A percentile compares a stretch with the other conserved stretches of the same genome.
These are phyloP conservation scores for Corythaixoides concolor DNA, from an alignment of 2,113 vertebrate species.

Conservation along the genomic window DNA sequence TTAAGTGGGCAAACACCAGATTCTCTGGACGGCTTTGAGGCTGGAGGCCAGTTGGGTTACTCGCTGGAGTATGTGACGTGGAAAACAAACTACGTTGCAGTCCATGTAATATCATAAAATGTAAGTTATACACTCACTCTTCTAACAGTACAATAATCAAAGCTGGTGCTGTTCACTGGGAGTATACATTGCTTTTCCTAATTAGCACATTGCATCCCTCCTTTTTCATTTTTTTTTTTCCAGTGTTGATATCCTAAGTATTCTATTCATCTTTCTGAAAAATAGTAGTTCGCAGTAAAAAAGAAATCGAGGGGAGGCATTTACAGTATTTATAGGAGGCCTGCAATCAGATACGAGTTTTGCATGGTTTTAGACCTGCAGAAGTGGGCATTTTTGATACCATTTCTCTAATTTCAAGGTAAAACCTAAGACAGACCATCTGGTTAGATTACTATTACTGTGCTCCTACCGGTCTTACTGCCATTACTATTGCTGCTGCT, in stretches of 20 bases:
- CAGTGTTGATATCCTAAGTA: not conserved
- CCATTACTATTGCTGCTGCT: not conserved
- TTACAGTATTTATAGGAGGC: not conserved
- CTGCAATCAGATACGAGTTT: not conserved
- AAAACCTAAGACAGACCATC: not conserved
- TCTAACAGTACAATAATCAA: not conserved
- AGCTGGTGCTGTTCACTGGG: not conserved
- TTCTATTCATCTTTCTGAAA: not conserved
- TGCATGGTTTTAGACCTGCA: not conserved
- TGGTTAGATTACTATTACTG: not conserved
- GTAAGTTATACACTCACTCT: not conserved
- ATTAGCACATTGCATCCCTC: not conserved
- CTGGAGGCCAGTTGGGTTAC: not conserved
- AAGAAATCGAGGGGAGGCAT: accelerated
- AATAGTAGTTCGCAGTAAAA: not conserved
- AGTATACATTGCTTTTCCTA: not conserved
- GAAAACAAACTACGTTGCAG: not conserved
- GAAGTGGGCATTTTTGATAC: not conserved
- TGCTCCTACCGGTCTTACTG: not conserved
- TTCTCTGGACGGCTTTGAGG: not conserved
- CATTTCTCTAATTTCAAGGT: not conserved
- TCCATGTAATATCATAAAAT: not conserved
- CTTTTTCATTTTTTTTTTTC: not conserved
- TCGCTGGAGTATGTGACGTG: not conserved
- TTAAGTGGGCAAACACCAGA: not conserved